phyloP scores from a whole-genome alignment of 2,888 invertebrate genomes.

The Schrankia costaestrigalis region DNA sequence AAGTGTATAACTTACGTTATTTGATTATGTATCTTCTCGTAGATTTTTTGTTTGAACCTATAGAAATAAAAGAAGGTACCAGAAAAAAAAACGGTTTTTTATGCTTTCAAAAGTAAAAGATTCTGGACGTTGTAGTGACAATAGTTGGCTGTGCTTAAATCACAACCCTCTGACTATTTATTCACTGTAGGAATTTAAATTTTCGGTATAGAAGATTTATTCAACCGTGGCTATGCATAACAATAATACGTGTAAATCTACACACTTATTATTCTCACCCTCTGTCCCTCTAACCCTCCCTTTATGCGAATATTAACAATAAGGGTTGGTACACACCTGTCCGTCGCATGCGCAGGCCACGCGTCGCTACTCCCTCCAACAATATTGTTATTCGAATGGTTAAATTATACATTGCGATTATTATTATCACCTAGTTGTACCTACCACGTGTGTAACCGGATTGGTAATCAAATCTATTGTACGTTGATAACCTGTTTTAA shows the following conservation, averaged over 20 bases:
- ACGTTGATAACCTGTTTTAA: too few relatives aligned
- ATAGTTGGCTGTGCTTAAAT: background rate
- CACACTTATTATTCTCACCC: slow-evolving; percentile 16
- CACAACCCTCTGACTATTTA: too few relatives aligned
- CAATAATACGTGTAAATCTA: slow-evolving; percentile 21
- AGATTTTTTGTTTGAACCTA: too few relatives aligned
- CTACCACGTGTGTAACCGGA: slow-evolving; percentile 22
- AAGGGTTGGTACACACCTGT: slow-evolving; percentile 44
- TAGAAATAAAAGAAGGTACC: too few relatives aligned
- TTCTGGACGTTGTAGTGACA: background rate
- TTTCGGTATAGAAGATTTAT: too few relatives aligned
- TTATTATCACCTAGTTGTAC: slow-evolving; percentile 31
- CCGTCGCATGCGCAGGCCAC: slow-evolving; percentile 41
- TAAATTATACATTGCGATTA: slow-evolving; percentile 27
- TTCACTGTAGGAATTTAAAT: too few relatives aligned
- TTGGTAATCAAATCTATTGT: slow-evolving; percentile 21
- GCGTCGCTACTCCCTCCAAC: slow-evolving; percentile 40
- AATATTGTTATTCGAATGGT: slow-evolving; percentile 33
- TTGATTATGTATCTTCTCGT: too few relatives aligned
- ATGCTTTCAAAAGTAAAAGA: too few relatives aligned
- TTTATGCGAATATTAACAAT: slow-evolving; percentile 26
- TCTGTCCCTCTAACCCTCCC: slow-evolving; percentile 35
- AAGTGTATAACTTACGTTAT: too few relatives aligned
- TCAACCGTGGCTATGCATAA: slow-evolving; percentile 16
- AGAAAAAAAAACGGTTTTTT: too few relatives aligned